Evolutionary conservation across 2,888 invertebrate genomes (phyloP).

Genomic region (Lottia scabra): DNA sequence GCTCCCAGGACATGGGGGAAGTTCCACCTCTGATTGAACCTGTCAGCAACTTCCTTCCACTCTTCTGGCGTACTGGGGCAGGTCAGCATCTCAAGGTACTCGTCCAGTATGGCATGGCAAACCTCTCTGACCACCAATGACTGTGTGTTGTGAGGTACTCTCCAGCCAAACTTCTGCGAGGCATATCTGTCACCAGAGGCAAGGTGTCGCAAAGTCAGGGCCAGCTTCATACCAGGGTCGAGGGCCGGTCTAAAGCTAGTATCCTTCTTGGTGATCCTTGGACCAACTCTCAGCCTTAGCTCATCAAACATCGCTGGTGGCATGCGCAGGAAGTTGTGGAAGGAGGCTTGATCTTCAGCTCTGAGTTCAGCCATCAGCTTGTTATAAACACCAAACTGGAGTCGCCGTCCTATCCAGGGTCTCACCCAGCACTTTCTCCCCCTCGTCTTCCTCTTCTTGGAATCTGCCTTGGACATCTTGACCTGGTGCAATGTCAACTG

Average conservation of each 20-base stretch:
- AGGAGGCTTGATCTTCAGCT: too few relatives aligned
- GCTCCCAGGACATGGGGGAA: too few relatives aligned
- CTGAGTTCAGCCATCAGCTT: too few relatives aligned
- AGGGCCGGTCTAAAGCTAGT: slow-evolving; percentile 23
- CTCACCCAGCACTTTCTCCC: too few relatives aligned
- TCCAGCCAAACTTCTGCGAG: too few relatives aligned
- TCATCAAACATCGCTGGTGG: too few relatives aligned
- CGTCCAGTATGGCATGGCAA: slow-evolving; percentile 32
- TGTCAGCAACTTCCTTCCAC: slow-evolving; percentile 24
- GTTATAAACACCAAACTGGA: background rate
- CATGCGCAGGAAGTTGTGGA: too few relatives aligned
- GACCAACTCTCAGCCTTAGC: too few relatives aligned
- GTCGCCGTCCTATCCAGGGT: too few relatives aligned
- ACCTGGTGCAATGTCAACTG: slow-evolving; percentile 8
- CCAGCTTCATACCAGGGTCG: slow-evolving; percentile 28
- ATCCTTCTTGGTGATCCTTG: slow-evolving; percentile 23
- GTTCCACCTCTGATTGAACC: slow-evolving; percentile 11
- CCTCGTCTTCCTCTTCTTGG: slow-evolving; percentile 6
- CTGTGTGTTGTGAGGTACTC: too few relatives aligned
- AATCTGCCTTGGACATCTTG: slow-evolving; percentile 13
- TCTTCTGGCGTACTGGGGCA: slow-evolving; percentile 25
- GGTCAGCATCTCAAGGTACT: slow-evolving; percentile 31
- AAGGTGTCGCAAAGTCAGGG: slow-evolving; percentile 35
- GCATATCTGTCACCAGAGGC: slow-evolving; percentile 35
- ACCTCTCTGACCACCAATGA: too few relatives aligned